phyloP scores from a whole-genome alignment of 2,113 vertebrate species.

The Gorsachius goisagi region DNA sequence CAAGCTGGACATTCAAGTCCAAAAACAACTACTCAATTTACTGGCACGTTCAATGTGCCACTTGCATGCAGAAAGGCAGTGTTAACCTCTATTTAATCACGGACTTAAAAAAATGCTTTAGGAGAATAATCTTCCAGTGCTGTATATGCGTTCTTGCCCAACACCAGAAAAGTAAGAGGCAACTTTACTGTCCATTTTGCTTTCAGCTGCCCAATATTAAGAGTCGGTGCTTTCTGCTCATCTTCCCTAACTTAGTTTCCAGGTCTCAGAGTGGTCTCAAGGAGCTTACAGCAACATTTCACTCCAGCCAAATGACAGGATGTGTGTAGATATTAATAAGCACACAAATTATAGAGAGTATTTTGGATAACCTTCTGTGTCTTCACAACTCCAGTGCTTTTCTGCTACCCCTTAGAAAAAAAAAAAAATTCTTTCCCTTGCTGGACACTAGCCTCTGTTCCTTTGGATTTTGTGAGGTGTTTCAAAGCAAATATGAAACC shows the following conservation, averaged over 20 bases:
- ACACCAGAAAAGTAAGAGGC: neutral
- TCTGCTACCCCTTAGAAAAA: neutral
- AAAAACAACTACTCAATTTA: neutral
- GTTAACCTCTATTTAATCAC: neutral
- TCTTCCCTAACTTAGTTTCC: neutral
- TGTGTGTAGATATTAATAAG: neutral
- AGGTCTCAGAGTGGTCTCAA: neutral
- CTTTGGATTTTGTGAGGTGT: neutral
- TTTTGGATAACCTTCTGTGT: neutral
- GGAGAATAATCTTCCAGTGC: neutral
- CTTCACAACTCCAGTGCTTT: neutral
- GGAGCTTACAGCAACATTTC: neutral
- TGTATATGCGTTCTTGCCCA: neutral
- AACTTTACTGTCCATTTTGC: neutral
- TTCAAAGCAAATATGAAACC: neutral
- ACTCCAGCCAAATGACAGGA: neutral
- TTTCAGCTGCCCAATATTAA: neutral
- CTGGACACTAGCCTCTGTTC: neutral
- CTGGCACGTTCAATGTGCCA: rapidly evolving
- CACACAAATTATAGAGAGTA: neutral
- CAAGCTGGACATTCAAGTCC: neutral
- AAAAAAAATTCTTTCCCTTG: neutral
- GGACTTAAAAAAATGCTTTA: neutral
- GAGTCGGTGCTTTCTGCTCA: neutral
- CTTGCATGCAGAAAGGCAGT: neutral